Conservation (phyloP, 2,113 vertebrate species). For the Martes martes region DNA sequence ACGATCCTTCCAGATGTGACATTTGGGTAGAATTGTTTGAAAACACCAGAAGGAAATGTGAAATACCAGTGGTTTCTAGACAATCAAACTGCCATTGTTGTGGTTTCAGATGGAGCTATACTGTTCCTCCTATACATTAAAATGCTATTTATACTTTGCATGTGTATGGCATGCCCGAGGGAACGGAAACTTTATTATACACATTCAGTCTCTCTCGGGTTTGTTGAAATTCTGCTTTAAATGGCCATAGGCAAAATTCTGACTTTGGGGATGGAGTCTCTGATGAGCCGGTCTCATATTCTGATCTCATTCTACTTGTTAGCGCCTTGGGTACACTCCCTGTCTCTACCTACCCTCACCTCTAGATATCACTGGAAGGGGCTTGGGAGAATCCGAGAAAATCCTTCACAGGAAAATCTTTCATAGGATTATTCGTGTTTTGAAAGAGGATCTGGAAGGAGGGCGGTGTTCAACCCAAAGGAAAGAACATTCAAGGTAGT, state of each 20-base stretch:
- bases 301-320: not conserved
- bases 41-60: constrained; percentile 72
- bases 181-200: not conserved
- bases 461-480: not conserved
- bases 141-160: not conserved
- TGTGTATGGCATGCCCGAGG: not conserved
- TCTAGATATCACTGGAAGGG: not conserved
- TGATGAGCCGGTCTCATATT: not conserved
- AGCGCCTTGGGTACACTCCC: not conserved
- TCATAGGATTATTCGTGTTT: not conserved
- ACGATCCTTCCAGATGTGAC: constrained; percentile 80
- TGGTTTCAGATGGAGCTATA: constrained; percentile 24
- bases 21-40: constrained; percentile 71
- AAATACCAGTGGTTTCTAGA: constrained; percentile 71
- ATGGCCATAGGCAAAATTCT: not conserved
- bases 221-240: not conserved
- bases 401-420: not conserved
- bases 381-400: not conserved
- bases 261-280: not conserved
- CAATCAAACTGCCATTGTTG: constrained; percentile 48
- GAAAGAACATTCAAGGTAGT: not conserved
- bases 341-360: accelerated
- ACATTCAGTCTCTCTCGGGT: not conserved
- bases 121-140: constrained; percentile 35
- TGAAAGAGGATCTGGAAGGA: not conserved